Conservation (phyloP, 2,113 vertebrate genomes). For the Phyllostomus discolor region DNA sequence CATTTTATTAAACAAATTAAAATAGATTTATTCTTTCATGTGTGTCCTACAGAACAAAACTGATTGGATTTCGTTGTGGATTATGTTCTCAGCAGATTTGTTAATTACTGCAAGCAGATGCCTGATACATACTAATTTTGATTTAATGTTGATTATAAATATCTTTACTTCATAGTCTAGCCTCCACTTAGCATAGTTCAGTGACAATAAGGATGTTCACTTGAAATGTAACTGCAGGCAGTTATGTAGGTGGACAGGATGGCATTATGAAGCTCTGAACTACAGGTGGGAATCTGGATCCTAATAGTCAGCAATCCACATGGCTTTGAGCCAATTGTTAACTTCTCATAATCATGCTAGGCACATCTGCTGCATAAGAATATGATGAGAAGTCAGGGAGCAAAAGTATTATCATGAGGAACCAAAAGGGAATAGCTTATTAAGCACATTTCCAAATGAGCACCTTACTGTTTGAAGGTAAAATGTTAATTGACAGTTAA, state of each 20-base stretch:
- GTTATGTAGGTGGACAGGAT: not conserved
- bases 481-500: not conserved
- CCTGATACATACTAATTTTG: constrained; percentile 42
- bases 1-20: constrained; percentile 64
- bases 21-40: constrained; percentile 61
- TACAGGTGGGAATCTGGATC: not conserved
- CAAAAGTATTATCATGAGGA: not conserved
- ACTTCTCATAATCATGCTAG: not conserved
- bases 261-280: not conserved
- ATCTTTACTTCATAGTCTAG: not conserved
- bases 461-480: not conserved
- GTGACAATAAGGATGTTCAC: not conserved
- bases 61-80: constrained; percentile 47
- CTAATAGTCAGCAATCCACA: not conserved
- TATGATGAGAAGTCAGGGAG: not conserved
- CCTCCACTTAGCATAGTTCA: not conserved
- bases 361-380: not conserved
- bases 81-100: constrained; percentile 35
- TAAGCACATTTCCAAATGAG: not conserved
- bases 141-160: not conserved
- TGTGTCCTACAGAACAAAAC: constrained; percentile 48
- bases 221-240: not conserved
- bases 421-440: not conserved
- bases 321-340: not conserved
- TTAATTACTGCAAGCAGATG: constrained; percentile 55